Conservation (phyloP, 2,888 invertebrate species). For the Ochlodes sylvanus region DNA sequence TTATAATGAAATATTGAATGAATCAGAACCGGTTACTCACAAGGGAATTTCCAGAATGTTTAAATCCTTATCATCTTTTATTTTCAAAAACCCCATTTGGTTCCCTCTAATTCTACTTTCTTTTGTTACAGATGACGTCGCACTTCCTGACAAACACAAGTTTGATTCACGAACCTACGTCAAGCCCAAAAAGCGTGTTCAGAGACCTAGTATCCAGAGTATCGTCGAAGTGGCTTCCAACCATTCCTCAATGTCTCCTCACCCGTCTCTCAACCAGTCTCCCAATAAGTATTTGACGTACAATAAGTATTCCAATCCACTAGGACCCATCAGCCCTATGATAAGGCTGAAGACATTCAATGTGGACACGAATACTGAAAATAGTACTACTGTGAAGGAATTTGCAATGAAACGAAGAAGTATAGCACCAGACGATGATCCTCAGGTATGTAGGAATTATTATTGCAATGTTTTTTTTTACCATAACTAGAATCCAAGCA, state of each 20-base stretch:
- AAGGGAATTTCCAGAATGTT: neutral
- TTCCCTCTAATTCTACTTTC: neutral
- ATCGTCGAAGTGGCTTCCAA: conserved; percentile 68
- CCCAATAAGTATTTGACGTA: conserved; percentile 74
- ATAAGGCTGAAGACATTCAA: conserved; percentile 77
- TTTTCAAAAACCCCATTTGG: neutral
- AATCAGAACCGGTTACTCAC: neutral
- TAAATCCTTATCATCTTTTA: neutral
- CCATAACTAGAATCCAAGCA: no score
- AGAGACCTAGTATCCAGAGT: conserved; percentile 86
- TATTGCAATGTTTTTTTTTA: no score
- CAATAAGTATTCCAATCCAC: conserved; percentile 73
- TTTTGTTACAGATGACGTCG: conserved; percentile 56
- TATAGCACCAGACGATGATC: conserved; percentile 75
- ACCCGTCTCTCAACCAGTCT: conserved; percentile 54
- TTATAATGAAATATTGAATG: neutral
- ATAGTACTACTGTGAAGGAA: conserved; percentile 66
- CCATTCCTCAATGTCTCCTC: conserved; percentile 61
- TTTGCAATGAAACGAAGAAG: conserved; percentile 73
- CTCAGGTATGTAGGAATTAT: conserved; percentile 58
- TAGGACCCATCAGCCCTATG: conserved; percentile 71
- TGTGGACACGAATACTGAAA: conserved; percentile 73
- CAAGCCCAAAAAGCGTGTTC: conserved; percentile 86
- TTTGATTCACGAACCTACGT: conserved; percentile 90
- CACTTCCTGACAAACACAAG: conserved; percentile 76